phyloP scores from a whole-genome alignment of 2,113 vertebrate species.

The Notiomystis cincta region DNA sequence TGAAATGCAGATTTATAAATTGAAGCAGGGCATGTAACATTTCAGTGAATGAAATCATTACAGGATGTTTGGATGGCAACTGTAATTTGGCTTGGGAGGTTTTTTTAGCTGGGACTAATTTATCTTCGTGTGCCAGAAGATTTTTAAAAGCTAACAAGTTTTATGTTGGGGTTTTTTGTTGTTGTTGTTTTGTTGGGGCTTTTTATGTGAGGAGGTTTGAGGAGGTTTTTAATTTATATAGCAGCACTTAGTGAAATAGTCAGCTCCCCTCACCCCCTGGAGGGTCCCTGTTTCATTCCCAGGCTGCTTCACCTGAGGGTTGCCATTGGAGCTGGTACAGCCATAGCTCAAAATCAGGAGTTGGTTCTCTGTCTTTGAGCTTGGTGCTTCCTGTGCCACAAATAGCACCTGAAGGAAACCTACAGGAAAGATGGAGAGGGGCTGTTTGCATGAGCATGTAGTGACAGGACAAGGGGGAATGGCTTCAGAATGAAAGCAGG shows the following conservation, averaged over 20 bases:
- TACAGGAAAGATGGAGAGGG: neutral
- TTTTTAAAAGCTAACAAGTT: neutral
- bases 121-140: neutral
- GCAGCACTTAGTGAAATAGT: neutral
- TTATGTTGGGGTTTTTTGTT: neutral
- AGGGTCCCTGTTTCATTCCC: neutral
- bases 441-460: accelerated
- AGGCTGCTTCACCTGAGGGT: neutral
- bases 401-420: neutral
- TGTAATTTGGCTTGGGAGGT: neutral
- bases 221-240: neutral
- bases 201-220: neutral
- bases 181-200: neutral
- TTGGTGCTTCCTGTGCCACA: neutral
- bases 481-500: neutral
- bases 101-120: neutral
- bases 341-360: neutral
- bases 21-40: neutral
- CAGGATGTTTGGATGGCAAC: neutral
- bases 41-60: slow-evolving; percentile 44
- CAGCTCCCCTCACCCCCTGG: neutral
- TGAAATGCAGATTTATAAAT: slow-evolving; percentile 59
- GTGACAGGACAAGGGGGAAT: neutral
- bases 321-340: neutral
- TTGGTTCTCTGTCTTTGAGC: neutral